Base-by-base conservation (phyloP, 1,140 invertebrate genomes). In the Drosophila nasuta region DNA sequence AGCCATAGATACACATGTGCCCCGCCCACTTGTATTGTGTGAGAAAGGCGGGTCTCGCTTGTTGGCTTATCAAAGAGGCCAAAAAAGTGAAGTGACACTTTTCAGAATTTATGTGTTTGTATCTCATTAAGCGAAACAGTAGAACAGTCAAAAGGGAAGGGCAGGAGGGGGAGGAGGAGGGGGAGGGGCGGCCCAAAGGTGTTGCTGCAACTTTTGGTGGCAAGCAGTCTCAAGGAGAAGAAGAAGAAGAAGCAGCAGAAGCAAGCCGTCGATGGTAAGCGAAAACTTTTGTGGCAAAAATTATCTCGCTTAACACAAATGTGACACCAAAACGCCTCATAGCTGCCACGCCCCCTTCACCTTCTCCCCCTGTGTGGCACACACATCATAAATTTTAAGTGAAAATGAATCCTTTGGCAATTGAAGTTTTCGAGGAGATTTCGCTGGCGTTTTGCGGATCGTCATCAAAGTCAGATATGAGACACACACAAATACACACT, bases 71-170 rank as follows among this genome's bases (percentile, higher is more conserved):
- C 86, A 90, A 90, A 81, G 30, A 46, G 67, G 60, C 51, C 65
- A 75, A 90, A 90, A 79, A 80, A 85, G 77, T 73, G 71, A 78
- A 88, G 80, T 91, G 89, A 91, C 89, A 91, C 81, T 85, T 91
- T 91, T 85, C 72, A 82, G 75, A 91, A 91, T 91, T 91, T 91
- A 91, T 91, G 89, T 91, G 89, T 91, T 91, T 91, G 89, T 91
- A 91, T 91, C 89, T 91, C 89, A 91, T 91, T 91, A 91, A 86
- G 89, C 75, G 74, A 64, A 51, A 41, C 63, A 70, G 49, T 35
- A 64, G 48, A 76, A 59, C 51, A 65, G 58, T 35, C 15, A 30
- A 49, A n/a, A 46, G 25, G 43, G 38, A 28, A 10, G 7, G 7
- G 8, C n/a, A 10, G 45, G 54, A n/a, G 25, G 17, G 38, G 20